Evolutionary conservation across 2,113 vertebrate species (phyloP).

Genomic region (Pygoscelis adeliae): DNA sequence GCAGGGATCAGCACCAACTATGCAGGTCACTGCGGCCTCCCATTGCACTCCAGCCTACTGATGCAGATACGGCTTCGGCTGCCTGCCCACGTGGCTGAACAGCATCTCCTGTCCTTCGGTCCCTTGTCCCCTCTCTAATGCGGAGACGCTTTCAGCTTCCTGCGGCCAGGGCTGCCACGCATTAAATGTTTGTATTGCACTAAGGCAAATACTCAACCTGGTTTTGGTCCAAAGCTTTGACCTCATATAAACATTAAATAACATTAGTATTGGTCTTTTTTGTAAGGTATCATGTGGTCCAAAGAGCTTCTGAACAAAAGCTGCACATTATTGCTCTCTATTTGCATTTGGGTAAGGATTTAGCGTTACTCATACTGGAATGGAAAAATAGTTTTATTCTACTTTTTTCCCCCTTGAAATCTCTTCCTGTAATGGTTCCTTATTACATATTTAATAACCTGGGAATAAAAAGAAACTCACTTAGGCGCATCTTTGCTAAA

Average conservation of each 20-base stretch:
- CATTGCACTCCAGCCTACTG: not conserved
- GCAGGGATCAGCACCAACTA: not conserved
- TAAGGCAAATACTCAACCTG: not conserved
- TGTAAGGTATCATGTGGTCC: not conserved
- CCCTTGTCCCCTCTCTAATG: not conserved
- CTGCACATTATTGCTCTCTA: not conserved
- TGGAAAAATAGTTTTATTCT: not conserved
- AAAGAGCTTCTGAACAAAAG: not conserved
- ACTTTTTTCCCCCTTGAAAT: not conserved
- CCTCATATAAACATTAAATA: not conserved
- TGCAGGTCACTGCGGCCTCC: not conserved
- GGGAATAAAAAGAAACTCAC: constrained; percentile 73
- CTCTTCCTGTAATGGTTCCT: not conserved
- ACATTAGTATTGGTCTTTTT: not conserved
- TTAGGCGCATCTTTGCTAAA: constrained; percentile 87
- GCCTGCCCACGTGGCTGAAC: rapidly evolving
- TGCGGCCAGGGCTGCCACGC: not conserved
- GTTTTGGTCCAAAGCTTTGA: not conserved
- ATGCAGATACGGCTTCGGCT: not conserved
- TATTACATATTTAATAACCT: constrained; percentile 4
- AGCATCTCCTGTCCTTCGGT: not conserved
- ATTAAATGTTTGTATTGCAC: not conserved
- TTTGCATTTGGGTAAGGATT: not conserved
- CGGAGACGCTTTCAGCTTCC: not conserved
- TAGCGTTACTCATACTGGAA: not conserved